Base-by-base conservation (phyloP, 1,140 invertebrate species). In the Lutraria rhynchaena region DNA sequence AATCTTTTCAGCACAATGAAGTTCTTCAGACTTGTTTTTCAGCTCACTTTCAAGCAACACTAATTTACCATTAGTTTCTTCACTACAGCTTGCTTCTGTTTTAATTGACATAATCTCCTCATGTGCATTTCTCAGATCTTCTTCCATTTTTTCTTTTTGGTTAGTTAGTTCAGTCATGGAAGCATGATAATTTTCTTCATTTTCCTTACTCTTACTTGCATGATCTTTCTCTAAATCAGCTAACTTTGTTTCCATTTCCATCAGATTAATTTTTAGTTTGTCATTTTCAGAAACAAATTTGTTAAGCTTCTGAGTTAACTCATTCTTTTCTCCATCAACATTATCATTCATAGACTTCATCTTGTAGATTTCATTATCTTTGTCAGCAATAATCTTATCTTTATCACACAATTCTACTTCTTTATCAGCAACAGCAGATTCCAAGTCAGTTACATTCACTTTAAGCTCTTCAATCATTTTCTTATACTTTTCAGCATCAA, bases 361-460 rank as follows among this genome's bases (percentile, higher is more conserved):
- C 5, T 41, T 46, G 4, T 44, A 22, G 19, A 77, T 67, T 31
- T 63, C 46, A 63, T 55, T 24, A 29, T 22, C 31, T 53, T 77
- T 77, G 11, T 65, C 74, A 15, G 41, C 74, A 35, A 77, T 61
- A n/a, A 53, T 35, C 24, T 67, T 51, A 33, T 77, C 74, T 44
- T 77, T 61, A 13, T 53, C 57, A 51, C 58, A 63, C 46, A 77
- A 65, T 1, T 65, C 74, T 31, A 55, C 44, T 53, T 77, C 74
- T 53, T 77, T 77, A 27, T 65, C 49, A 35, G 58, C 60, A 11
- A 77, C 46, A 35, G 74, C 74, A 33, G 58, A 63, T 49, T 77
- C 58, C 13, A 77, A 60, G 22, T 77, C 74, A 44, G 24, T 49
- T 15, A 77, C 55, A n/a, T 24, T 77, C 17, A n/a, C 58, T 31